These are phyloP conservation scores for Crax fasciolata DNA, from an alignment of 2,797 vertebrate species.

Conservation along the genomic window DNA sequence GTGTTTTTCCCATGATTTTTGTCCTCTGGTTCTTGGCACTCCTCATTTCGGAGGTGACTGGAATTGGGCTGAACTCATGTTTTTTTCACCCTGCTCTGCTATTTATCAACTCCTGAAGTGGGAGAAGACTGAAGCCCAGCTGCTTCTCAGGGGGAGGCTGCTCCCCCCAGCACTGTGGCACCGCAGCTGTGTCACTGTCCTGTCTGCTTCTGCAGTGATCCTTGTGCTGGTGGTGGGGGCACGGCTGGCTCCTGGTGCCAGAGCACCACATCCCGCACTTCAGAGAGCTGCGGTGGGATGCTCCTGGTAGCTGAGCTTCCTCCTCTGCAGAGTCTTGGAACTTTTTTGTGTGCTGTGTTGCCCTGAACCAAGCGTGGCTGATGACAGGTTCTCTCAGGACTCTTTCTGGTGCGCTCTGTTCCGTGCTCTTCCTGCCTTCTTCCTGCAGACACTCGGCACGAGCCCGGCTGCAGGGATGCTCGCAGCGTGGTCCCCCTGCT, in stretches of 20 bases:
- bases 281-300: neutral
- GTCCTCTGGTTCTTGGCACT: neutral
- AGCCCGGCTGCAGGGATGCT: neutral
- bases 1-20: neutral
- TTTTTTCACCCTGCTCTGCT: neutral
- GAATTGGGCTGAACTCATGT: neutral
- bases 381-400: conserved; percentile 28
- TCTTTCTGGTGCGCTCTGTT: conserved; percentile 21
- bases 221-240: fast-evolving
- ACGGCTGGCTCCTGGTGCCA: fast-evolving
- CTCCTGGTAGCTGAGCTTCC: neutral
- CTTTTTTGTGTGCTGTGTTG: neutral
- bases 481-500: fast-evolving
- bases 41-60: neutral
- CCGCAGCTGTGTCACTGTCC: fast-evolving
- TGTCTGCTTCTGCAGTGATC: fast-evolving
- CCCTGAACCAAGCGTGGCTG: conserved; percentile 16
- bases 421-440: conserved; percentile 34
- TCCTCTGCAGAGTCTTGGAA: neutral
- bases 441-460: neutral
- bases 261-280: neutral
- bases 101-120: too few relatives aligned
- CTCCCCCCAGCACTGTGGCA: neutral
- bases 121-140: neutral
- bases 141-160: neutral